Conservation (phyloP, 2,113 vertebrate species). For the Nicator chloris region DNA sequence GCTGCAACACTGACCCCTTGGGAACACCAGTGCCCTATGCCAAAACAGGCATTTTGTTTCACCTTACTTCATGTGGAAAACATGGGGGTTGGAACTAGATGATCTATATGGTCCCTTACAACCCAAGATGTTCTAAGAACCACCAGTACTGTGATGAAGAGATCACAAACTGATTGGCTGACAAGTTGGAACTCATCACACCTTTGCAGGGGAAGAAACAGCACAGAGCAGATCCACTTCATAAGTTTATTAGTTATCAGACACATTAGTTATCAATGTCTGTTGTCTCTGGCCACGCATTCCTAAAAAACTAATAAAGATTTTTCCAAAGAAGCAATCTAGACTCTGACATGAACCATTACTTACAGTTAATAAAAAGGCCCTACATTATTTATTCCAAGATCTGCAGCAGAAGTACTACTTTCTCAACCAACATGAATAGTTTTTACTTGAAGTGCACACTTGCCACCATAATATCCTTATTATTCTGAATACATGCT, state of each 20-base stretch:
- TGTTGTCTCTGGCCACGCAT: not conserved
- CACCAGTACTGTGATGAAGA: not conserved
- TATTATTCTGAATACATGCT: not conserved
- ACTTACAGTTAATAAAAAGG: conserved; percentile 36
- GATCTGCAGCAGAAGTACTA: not conserved
- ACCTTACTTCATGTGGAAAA: not conserved
- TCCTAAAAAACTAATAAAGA: conserved; percentile 7
- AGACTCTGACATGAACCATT: conserved; percentile 51
- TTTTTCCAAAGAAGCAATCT: conserved; percentile 16
- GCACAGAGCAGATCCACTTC: not conserved
- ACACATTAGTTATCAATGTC: not conserved
- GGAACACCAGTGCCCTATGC: not conserved
- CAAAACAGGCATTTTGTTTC: not conserved
- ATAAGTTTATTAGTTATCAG: not conserved
- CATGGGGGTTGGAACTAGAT: accelerated
- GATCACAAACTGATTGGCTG: not conserved
- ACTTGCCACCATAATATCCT: not conserved
- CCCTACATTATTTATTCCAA: conserved; percentile 18
- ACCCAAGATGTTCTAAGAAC: not conserved
- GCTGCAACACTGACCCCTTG: not conserved
- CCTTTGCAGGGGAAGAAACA: not conserved
- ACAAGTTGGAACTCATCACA: not conserved
- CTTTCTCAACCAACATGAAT: conserved; percentile 30
- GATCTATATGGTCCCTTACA: not conserved
- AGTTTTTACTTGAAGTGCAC: conserved; percentile 33